phyloP scores from a whole-genome alignment of 1,140 invertebrate genomes.

The Plodia interpunctella region DNA sequence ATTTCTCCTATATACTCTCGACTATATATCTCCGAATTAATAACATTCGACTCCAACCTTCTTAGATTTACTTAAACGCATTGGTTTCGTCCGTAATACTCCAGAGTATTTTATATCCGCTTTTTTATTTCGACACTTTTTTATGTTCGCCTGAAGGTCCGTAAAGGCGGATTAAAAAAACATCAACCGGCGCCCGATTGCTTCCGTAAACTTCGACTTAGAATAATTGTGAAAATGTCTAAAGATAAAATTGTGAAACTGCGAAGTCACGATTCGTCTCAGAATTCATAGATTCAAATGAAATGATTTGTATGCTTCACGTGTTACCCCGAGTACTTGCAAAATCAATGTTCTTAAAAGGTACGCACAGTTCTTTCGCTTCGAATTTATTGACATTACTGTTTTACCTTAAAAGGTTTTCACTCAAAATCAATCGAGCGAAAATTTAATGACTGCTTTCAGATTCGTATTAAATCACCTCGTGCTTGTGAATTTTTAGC shows the following conservation, averaged over 20 bases:
- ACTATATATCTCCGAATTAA: slow-evolving; percentile 27
- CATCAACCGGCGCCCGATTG: slow-evolving; percentile 27
- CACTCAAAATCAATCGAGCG: slow-evolving; percentile 57
- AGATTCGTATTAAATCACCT: slow-evolving; percentile 65
- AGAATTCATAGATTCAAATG: slow-evolving; percentile 6
- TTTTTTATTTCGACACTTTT: slow-evolving; percentile 31
- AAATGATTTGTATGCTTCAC: slow-evolving; percentile 18
- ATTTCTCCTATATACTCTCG: slow-evolving; percentile 25
- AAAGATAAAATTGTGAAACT: background rate
- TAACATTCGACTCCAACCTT: slow-evolving; percentile 25
- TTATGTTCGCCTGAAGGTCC: slow-evolving; percentile 25
- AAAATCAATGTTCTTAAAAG: slow-evolving; percentile 42
- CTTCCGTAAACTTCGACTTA: slow-evolving; percentile 9
- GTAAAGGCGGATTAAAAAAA: slow-evolving; percentile 35
- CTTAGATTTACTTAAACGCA: slow-evolving; percentile 27
- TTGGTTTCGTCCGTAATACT: slow-evolving; percentile 23
- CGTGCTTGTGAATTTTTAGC: slow-evolving; percentile 49
- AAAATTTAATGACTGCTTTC: slow-evolving; percentile 72
- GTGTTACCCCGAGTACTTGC: slow-evolving; percentile 16
- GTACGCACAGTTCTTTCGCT: slow-evolving; percentile 38
- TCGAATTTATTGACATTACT: slow-evolving; percentile 59
- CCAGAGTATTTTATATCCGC: slow-evolving; percentile 23
- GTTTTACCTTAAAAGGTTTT: slow-evolving; percentile 65
- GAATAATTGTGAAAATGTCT: slow-evolving; percentile 7
- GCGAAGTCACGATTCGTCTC: background rate